Evolutionary conservation across 2,888 invertebrate genomes (phyloP), one percentile per base, ranked within the genome.

Genomic region (Drosophila greeni): DNA sequence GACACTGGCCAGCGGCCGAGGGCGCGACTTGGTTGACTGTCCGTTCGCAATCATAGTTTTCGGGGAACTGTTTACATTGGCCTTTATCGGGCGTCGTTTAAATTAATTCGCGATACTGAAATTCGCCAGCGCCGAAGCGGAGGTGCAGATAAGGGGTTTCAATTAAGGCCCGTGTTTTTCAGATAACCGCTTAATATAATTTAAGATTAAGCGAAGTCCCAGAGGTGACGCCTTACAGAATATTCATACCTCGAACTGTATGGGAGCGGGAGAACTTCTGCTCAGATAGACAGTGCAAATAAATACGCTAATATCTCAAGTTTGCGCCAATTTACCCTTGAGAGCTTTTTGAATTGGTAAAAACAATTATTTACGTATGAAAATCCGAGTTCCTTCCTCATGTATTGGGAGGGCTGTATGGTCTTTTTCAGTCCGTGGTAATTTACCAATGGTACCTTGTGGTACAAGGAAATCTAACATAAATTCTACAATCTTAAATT

Each of bases 31-130:
- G 33, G 33, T 62, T 52, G 57, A 34, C 36, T 51, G 79, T 59
- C 75, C 70, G 66, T 73, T 65, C 48, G 43, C 59, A 23, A 31
- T 56, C 78, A 70, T 72, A 45, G 66, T 45, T 75, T 75, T 49
- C 60, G 62, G n/a, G 20, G 51, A 83, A 83, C 84, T 79, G 82
- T 81, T 81, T 81, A 83, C 70, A 68, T 65, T 62, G 53, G 20
- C 40, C 65, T 65, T 72, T 75, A 70, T 72, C 56, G 45, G 40
- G 31, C 40, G 53, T 51, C 61, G 52, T 80, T 83, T 83, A 81
- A 76, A 83, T 81, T 73, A 75, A 73, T 62, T 56, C 40, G 70
- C 54, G 66, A 67, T 75, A 69, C 62, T 54, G 60, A 59, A 53
- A 53, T 49, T 43, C 36, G 47, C 51, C 24, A 52, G 23, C 33